Percentiles rank a stretch among this genome's conserved stretches.
Conservation (phyloP, 1,140 invertebrate genomes). For the Lerema accius region DNA sequence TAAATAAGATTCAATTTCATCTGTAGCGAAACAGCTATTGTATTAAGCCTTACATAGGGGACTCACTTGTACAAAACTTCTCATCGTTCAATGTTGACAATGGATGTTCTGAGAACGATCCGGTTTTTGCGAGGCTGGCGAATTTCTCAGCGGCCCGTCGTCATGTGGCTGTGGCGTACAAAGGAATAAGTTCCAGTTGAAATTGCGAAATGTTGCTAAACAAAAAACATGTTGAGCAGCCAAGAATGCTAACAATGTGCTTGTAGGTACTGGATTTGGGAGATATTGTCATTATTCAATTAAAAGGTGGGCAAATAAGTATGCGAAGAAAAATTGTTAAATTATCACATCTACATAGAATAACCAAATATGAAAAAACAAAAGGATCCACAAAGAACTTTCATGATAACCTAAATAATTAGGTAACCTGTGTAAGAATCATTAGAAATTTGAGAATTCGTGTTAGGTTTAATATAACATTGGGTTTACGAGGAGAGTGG, state of each 20-base stretch:
- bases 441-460: too few species aligned
- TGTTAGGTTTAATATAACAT: too few species aligned
- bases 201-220: conserved; percentile 26
- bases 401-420: too few species aligned
- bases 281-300: too few species aligned
- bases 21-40: neutral
- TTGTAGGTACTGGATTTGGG: too few species aligned
- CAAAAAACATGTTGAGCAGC: neutral
- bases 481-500: too few species aligned
- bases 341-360: too few species aligned
- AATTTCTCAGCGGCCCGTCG: conserved; percentile 22
- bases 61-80: conserved; percentile 27
- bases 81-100: conserved; percentile 27
- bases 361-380: too few species aligned
- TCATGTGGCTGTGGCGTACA: conserved; percentile 17
- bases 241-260: neutral
- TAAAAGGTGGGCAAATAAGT: too few species aligned
- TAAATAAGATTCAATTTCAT: neutral
- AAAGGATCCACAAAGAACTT: too few species aligned
- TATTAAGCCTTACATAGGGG: conserved; percentile 27
- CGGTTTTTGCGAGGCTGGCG: conserved; percentile 25
- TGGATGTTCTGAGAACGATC: conserved; percentile 25
- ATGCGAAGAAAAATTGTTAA: too few species aligned
- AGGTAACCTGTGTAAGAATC: too few species aligned
- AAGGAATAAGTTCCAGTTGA: conserved; percentile 6